Evolutionary conservation across 2,888 invertebrate genomes (phyloP).

Genomic region (Amphipoea oculea): DNA sequence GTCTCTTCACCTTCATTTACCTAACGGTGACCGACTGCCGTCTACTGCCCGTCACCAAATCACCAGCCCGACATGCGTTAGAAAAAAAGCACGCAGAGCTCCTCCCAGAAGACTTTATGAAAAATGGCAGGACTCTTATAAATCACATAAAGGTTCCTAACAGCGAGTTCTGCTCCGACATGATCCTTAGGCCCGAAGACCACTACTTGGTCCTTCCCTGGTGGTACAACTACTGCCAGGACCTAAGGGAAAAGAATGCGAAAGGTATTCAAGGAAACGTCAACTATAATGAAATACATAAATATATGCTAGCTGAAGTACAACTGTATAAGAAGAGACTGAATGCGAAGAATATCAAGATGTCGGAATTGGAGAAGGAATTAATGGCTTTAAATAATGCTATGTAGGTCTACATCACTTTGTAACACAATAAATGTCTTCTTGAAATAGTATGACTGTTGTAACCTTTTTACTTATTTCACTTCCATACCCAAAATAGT

Average conservation of each 20-base stretch:
- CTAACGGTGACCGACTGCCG: slow-evolving; percentile 17
- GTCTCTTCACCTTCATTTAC: slow-evolving; percentile 25
- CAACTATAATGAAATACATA: not conserved
- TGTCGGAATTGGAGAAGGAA: slow-evolving; percentile 17
- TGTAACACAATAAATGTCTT: not conserved
- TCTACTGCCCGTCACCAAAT: not conserved
- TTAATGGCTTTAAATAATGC: not conserved
- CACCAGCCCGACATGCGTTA: too few relatives aligned
- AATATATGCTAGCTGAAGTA: slow-evolving; percentile 62
- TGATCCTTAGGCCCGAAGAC: slow-evolving; percentile 61
- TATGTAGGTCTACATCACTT: not conserved
- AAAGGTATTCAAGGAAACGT: slow-evolving; percentile 12
- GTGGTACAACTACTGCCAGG: slow-evolving; percentile 79
- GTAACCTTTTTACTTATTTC: not conserved
- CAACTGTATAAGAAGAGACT: slow-evolving; percentile 58
- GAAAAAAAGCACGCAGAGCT: not conserved
- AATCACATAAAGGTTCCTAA: slow-evolving; percentile 66
- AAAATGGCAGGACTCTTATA: not conserved
- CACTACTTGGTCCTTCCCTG: slow-evolving; percentile 74
- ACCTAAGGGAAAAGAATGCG: slow-evolving; percentile 60
- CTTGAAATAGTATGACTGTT: not conserved
- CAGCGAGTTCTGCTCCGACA: slow-evolving; percentile 71
- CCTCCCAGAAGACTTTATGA: not conserved
- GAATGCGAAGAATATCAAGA: not conserved
- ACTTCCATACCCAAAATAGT: too few relatives aligned